These are phyloP conservation scores for Laterallus jamaicensis DNA, from an alignment of 2,113 vertebrate species.

Conservation along the genomic window DNA sequence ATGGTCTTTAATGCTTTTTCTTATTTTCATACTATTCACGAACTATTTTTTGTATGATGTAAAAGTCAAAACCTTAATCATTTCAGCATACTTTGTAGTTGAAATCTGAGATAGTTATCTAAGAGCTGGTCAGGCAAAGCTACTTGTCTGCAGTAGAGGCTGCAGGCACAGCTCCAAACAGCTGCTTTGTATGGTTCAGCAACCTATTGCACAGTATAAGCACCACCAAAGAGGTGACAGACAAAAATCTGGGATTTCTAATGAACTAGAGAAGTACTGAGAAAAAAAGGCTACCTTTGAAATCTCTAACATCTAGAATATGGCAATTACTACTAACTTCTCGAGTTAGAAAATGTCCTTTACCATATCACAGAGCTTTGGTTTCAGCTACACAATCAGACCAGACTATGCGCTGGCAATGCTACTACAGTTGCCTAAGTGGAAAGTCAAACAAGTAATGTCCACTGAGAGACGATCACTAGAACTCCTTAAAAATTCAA, in stretches of 20 bases:
- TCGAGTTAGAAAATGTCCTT: background rate
- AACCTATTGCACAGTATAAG: background rate
- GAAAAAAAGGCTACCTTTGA: accelerated
- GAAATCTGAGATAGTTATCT: background rate
- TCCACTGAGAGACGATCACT: background rate
- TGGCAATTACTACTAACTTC: background rate
- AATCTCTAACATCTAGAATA: background rate
- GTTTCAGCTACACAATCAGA: background rate
- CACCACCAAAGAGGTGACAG: background rate
- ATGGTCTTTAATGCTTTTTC: background rate
- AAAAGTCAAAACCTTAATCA: background rate
- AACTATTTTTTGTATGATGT: background rate
- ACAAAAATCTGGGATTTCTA: background rate
- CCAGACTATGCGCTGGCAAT: too few relatives aligned
- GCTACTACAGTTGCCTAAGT: accelerated
- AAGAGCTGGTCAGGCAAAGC: background rate
- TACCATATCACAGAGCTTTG: background rate
- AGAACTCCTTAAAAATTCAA: background rate
- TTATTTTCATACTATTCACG: background rate
- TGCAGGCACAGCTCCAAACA: background rate
- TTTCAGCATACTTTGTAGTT: background rate
- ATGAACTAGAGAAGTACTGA: background rate
- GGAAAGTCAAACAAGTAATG: background rate
- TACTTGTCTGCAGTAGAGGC: background rate
- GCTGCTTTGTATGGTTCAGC: background rate